Percentiles rank a stretch among this genome's conserved stretches.
phyloP scores from a whole-genome alignment of 2,888 invertebrate species.

The Ceratothoa steindachneri region DNA sequence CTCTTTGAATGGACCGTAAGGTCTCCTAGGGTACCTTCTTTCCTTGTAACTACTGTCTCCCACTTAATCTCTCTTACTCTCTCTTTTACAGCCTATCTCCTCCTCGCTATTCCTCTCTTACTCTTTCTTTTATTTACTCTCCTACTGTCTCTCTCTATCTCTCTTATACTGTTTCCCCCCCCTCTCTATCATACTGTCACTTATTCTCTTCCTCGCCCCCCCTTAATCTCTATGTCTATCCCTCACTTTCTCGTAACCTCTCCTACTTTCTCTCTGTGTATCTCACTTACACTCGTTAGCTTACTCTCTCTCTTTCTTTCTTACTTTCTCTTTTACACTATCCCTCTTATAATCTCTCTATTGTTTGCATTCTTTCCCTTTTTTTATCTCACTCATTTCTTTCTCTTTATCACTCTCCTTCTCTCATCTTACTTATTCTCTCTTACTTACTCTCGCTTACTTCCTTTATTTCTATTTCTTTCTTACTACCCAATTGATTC shows the following conservation, averaged over 20 bases:
- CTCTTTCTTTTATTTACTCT: not conserved
- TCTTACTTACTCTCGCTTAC: not conserved
- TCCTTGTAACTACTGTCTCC: no score
- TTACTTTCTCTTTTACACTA: no score
- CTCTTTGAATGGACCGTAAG: no score
- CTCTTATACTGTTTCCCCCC: no score
- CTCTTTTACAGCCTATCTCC: no score
- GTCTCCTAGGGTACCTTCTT: no score
- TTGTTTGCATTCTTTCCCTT: not conserved
- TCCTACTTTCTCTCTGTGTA: not conserved
- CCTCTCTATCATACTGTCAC: slow-evolving; percentile 5
- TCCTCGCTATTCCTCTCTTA: not conserved
- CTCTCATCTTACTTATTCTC: not conserved
- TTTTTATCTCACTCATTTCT: not conserved
- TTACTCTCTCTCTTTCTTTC: not conserved
- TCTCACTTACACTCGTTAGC: not conserved
- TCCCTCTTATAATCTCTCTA: not conserved
- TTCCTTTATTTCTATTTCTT: not conserved
- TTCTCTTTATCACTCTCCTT: not conserved
- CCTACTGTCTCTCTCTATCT: not conserved
- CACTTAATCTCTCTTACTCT: no score
- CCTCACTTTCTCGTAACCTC: not conserved
- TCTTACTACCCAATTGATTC: not conserved
- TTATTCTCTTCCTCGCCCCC: slow-evolving; percentile 1
- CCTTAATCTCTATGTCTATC: not conserved